These are phyloP conservation scores for Centropus bengalensis DNA, from an alignment of 2,113 vertebrate genomes.

Conservation along the genomic window DNA sequence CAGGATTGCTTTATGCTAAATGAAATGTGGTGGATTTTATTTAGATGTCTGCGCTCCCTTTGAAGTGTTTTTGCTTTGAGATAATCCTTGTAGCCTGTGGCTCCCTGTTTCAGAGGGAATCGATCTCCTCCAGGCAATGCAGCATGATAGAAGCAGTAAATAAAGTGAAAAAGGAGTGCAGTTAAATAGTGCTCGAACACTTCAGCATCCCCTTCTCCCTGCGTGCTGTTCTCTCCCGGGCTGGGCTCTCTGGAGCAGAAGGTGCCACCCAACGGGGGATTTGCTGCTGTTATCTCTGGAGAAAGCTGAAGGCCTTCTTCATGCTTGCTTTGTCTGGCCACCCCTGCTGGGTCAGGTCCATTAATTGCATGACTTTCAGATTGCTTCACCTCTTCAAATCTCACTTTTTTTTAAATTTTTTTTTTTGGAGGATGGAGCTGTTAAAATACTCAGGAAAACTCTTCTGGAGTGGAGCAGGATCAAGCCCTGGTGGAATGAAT, in stretches of 20 bases:
- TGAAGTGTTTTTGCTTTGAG: neutral
- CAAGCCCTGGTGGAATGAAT: neutral
- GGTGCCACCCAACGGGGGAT: too few relatives aligned
- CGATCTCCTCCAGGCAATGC: neutral
- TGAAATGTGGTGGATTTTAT: neutral
- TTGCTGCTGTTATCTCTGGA: neutral
- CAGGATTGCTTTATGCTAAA: neutral
- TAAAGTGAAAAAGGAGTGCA: conserved; percentile 25
- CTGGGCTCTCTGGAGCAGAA: neutral
- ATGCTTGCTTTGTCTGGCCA: neutral
- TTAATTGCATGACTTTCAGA: neutral
- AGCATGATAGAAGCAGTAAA: neutral
- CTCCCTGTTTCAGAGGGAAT: neutral
- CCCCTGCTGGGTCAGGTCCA: neutral
- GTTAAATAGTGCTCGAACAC: neutral
- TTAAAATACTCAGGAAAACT: neutral
- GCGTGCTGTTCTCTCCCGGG: neutral
- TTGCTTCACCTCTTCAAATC: neutral
- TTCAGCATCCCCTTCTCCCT: neutral
- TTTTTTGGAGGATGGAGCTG: accelerated
- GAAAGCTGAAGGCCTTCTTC: neutral
- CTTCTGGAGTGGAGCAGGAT: neutral
- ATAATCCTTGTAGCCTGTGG: neutral
- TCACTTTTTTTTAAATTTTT: neutral
- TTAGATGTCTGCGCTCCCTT: neutral